phyloP scores from a whole-genome alignment of 2,888 invertebrate species.

The Perizoma affinitatum region DNA sequence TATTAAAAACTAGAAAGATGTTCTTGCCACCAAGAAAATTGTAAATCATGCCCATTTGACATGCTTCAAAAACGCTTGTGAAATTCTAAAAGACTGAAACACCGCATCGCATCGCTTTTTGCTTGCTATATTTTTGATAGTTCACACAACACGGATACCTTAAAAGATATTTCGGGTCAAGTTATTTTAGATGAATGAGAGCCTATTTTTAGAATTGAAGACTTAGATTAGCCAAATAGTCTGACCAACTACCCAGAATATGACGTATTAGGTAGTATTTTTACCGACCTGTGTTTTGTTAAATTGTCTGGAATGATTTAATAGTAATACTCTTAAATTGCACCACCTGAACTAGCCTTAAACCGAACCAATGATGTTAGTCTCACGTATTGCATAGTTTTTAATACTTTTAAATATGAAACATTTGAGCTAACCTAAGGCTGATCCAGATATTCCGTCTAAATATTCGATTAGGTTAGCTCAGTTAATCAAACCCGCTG shows the following conservation, averaged over 20 bases:
- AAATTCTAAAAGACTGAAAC: conserved; percentile 44
- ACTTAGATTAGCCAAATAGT: conserved; percentile 9
- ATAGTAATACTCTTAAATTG: too few relatives aligned
- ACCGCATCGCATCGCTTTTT: conserved; percentile 71
- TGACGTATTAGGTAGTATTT: neutral
- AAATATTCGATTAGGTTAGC: neutral
- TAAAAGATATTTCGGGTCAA: conserved; percentile 22
- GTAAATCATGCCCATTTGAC: conserved; percentile 45
- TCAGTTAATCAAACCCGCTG: conserved; percentile 10
- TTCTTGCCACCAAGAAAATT: conserved; percentile 57
- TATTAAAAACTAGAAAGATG: conserved; percentile 43
- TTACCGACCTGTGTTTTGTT: conserved; percentile 1
- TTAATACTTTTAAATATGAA: too few relatives aligned
- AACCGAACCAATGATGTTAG: too few relatives aligned
- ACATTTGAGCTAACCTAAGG: conserved; percentile 1
- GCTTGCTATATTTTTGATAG: conserved; percentile 50
- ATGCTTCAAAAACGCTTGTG: conserved; percentile 51
- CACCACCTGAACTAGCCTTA: too few relatives aligned
- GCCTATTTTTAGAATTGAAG: conserved; percentile 4
- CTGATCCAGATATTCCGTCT: neutral
- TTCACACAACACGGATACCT: conserved; percentile 30
- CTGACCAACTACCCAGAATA: conserved; percentile 6
- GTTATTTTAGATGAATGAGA: conserved; percentile 22
- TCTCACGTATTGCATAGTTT: too few relatives aligned
- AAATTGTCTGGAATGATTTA: neutral